Base-by-base conservation (phyloP, 37 sponge, comb jelly and placozoan species). In the Tethya wilhelma region DNA sequence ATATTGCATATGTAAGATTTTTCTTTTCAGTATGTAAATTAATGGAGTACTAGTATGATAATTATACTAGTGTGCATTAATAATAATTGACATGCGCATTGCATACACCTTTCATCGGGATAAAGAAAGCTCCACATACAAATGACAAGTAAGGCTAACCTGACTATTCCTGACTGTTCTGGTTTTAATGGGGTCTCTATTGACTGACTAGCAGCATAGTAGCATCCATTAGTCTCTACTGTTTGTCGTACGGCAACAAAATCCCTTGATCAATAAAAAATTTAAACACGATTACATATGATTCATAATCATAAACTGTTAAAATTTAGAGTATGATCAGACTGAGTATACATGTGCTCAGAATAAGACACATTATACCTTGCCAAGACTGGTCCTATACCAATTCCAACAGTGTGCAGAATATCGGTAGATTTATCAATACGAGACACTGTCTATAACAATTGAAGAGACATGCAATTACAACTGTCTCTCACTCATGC, bases 381-480 rank as follows among this genome's bases (percentile, higher is more conserved):
- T 0, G 70, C 59, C 4, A 81, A 71, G 5, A 84, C 72, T 36
- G 68, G 72, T 41, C 85, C 89, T 49, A 79, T 74, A 6, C 80
- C 60, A 40, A 40, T 59, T 23, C 81, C 46, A 20, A 79, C 81
- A 34, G 85, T 68, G 71, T 92, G 87, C n/a, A 84, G 64, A 40
- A 92, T 43, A 44, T 92, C 93, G 0, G 87, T 87, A 1, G 43
- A 22, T 17, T 81, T 67, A 72, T 90, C 82, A 38, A 90, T 53
- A 44, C 53, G 43, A 39, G 77, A 31, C 2, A 90, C 33, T 53
- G 68, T 64, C 91, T 90, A 30, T 0, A 70, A 8, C 20, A 39
- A 70, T n/a, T n/a, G n/a, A n/a, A n/a, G n/a, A n/a, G n/a, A n/a
- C n/a, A n/a, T n/a, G n/a, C n/a, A n/a, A n/a, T n/a, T n/a, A n/a